phyloP scores from a whole-genome alignment of 2,113 vertebrate species.

The Corythornis vintsioides region DNA sequence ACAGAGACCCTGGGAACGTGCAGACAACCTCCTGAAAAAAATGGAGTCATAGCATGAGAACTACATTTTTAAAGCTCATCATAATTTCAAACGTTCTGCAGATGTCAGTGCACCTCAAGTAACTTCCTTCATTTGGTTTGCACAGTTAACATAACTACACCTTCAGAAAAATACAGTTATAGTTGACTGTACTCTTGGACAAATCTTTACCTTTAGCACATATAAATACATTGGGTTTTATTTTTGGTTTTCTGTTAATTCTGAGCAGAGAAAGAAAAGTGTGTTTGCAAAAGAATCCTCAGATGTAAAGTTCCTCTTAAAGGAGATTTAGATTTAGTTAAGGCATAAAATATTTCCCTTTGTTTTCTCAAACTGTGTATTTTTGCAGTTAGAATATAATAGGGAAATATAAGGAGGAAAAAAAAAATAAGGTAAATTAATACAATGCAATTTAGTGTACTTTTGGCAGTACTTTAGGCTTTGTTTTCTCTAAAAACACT shows the following conservation, averaged over 20 bases:
- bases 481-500: neutral
- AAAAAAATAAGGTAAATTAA: neutral
- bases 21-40: neutral
- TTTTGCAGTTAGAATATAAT: neutral
- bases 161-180: neutral
- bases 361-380: neutral
- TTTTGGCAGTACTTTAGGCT: neutral
- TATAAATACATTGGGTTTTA: neutral
- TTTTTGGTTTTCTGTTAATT: neutral
- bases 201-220: neutral
- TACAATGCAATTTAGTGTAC: neutral
- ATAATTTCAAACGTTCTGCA: neutral
- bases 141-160: neutral
- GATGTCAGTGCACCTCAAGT: neutral
- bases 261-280: neutral
- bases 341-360: neutral
- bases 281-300: neutral
- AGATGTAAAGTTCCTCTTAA: neutral
- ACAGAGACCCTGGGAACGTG: neutral
- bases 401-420: neutral
- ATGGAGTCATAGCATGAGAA: neutral
- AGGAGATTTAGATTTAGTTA: neutral
- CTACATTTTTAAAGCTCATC: rapidly evolving
- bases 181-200: neutral
- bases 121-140: neutral